These are phyloP conservation scores for Leptonema lineaticorne DNA, from an alignment of 1,140 invertebrate species.

Conservation along the genomic window DNA sequence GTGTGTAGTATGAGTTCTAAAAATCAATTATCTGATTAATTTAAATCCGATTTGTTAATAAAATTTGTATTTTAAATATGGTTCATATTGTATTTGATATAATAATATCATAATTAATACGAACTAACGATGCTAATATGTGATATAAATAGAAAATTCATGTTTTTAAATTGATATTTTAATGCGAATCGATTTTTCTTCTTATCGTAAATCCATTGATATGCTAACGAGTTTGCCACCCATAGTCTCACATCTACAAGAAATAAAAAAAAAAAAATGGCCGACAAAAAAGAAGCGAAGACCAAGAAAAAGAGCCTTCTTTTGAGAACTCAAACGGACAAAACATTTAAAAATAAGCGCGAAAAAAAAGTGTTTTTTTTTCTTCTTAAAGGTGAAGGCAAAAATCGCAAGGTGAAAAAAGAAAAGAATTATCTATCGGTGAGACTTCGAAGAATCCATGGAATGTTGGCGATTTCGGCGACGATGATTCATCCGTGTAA, in stretches of 20 bases:
- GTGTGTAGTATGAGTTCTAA: no score
- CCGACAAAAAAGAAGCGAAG: neutral
- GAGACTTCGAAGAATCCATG: constrained; percentile 8
- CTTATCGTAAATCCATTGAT: constrained; percentile 3
- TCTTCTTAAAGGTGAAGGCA: neutral
- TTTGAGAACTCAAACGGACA: neutral
- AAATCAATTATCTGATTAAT: no score
- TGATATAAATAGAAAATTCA: no score
- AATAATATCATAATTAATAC: no score
- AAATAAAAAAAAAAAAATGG: neutral
- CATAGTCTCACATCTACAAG: neutral
- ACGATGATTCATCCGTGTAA: constrained; percentile 21
- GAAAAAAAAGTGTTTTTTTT: neutral
- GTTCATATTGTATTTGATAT: no score
- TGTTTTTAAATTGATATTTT: constrained; percentile 2
- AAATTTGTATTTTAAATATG: no score
- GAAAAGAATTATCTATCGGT: neutral
- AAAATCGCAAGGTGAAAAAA: neutral
- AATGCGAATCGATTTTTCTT: neutral
- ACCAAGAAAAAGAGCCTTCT: neutral
- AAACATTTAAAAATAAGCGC: neutral
- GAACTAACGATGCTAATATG: no score
- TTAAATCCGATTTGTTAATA: no score
- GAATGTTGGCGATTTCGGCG: constrained; percentile 23
- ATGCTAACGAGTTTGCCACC: constrained; percentile 12